A percentile compares a stretch with the other conserved stretches of the same genome.
Evolutionary conservation across 2,113 vertebrate species (phyloP).

Genomic region (Antigone vipio): DNA sequence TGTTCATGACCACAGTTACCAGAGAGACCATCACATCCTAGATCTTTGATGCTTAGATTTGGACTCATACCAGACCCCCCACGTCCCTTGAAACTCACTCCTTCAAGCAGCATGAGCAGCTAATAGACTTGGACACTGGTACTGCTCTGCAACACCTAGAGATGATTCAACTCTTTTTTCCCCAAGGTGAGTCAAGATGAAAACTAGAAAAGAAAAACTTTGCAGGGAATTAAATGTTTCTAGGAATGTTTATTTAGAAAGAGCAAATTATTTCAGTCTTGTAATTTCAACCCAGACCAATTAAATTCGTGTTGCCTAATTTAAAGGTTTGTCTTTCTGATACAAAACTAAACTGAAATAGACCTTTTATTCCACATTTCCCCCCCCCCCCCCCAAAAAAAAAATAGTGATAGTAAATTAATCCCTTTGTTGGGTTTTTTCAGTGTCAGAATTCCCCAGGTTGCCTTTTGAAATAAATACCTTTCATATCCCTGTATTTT

Average conservation of each 20-base stretch:
- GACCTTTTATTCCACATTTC: not conserved
- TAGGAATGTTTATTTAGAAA: not conserved
- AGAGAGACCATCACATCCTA: not conserved
- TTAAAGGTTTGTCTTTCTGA: not conserved
- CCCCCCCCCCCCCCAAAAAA: too few species aligned
- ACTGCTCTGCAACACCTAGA: not conserved
- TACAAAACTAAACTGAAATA: not conserved
- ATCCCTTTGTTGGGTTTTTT: accelerated
- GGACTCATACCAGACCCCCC: not conserved
- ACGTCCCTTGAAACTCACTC: not conserved
- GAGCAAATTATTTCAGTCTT: not conserved
- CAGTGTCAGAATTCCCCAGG: not conserved
- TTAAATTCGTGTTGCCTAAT: not conserved
- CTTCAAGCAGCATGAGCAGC: not conserved
- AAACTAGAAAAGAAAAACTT: not conserved
- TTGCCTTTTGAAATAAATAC: not conserved
- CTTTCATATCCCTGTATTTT: not conserved
- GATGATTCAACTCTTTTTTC: not conserved
- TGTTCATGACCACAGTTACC: not conserved
- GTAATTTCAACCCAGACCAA: not conserved
- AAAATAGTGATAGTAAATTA: not conserved
- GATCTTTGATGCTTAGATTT: not conserved
- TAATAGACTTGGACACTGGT: not conserved
- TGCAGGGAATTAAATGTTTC: not conserved
- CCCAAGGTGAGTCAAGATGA: not conserved